A percentile compares a stretch with the other conserved stretches of the same genome.
Conservation (phyloP, 2,888 invertebrate species). For the Cynaeus angustus region DNA sequence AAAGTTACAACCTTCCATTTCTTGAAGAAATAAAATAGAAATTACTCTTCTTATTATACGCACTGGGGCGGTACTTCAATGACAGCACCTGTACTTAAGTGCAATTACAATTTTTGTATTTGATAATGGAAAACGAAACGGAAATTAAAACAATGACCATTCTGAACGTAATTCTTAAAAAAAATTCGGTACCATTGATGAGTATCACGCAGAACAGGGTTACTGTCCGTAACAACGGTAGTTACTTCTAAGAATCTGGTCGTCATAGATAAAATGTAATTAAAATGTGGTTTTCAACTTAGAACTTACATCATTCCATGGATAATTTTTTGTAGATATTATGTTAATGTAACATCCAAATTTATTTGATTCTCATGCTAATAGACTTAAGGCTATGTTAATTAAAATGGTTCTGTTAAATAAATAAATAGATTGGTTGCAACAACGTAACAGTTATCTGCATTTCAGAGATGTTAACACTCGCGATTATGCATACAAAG, state of each 20-base stretch:
- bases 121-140: slow-evolving; percentile 6
- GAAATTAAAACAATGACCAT: slow-evolving; percentile 1
- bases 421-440: slow-evolving; percentile 22
- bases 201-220: slow-evolving; percentile 8
- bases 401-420: slow-evolving; percentile 30
- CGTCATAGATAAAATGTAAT: slow-evolving; percentile 18
- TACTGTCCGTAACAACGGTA: slow-evolving; percentile 20
- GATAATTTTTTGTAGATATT: slow-evolving; percentile 3
- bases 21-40: slow-evolving; percentile 35
- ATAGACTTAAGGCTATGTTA: slow-evolving; percentile 24
- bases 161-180: background rate
- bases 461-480: slow-evolving; percentile 15
- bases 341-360: slow-evolving; percentile 13
- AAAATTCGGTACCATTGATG: slow-evolving; percentile 7
- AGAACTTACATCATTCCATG: slow-evolving; percentile 19
- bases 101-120: slow-evolving; percentile 19
- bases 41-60: slow-evolving; percentile 35
- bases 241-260: slow-evolving; percentile 7
- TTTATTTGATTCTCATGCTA: slow-evolving; percentile 34
- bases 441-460: slow-evolving; percentile 31
- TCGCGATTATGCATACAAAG: background rate
- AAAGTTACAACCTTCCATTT: slow-evolving; percentile 38
- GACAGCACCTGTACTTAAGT: slow-evolving; percentile 33
- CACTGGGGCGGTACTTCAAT: slow-evolving; percentile 33
- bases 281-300: slow-evolving; percentile 19